Percentiles rank a stretch among this genome's conserved stretches.
Conservation (phyloP, 2,888 invertebrate genomes). For the Fragum sueziense region DNA sequence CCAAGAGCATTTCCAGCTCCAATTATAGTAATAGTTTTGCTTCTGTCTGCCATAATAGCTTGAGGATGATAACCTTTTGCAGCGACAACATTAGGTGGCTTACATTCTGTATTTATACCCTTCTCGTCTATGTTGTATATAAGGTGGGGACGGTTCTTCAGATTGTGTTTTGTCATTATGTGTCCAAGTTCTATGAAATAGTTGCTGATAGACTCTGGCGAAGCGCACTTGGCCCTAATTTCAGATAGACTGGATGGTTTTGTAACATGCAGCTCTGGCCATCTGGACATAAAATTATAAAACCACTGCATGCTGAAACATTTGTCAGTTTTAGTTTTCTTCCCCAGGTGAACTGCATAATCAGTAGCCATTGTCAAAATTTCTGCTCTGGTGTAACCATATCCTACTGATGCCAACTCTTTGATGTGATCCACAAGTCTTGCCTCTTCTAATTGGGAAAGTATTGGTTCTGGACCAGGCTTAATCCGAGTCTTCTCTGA, state of each 20-base stretch:
- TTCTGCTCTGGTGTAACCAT: slow-evolving; percentile 17
- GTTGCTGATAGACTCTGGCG: neutral
- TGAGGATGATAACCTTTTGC: neutral
- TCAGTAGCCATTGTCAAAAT: slow-evolving; percentile 9
- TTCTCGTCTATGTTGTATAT: slow-evolving; percentile 42
- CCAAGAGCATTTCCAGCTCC: slow-evolving; percentile 35
- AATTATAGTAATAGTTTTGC: slow-evolving; percentile 15
- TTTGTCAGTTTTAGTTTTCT: slow-evolving; percentile 8
- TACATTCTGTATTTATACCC: slow-evolving; percentile 25
- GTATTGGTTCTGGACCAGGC: neutral
- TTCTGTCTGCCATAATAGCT: slow-evolving; percentile 21
- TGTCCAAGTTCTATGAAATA: neutral
- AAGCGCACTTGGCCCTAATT: slow-evolving; percentile 14
- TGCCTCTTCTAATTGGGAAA: slow-evolving; percentile 22
- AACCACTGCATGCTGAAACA: slow-evolving; percentile 19
- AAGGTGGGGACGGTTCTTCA: slow-evolving; percentile 11
- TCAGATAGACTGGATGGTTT: slow-evolving; percentile 20
- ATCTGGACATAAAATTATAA: slow-evolving; percentile 8
- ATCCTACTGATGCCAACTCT: slow-evolving; percentile 20
- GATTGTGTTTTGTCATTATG: neutral
- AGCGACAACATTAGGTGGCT: slow-evolving; percentile 13
- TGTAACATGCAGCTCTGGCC: slow-evolving; percentile 18
- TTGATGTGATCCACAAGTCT: slow-evolving; percentile 10
- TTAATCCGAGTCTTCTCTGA: no score
- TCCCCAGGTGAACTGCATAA: slow-evolving; percentile 16